Evolutionary conservation across 2,888 invertebrate species (phyloP).

Genomic region (Philereme vetulata): DNA sequence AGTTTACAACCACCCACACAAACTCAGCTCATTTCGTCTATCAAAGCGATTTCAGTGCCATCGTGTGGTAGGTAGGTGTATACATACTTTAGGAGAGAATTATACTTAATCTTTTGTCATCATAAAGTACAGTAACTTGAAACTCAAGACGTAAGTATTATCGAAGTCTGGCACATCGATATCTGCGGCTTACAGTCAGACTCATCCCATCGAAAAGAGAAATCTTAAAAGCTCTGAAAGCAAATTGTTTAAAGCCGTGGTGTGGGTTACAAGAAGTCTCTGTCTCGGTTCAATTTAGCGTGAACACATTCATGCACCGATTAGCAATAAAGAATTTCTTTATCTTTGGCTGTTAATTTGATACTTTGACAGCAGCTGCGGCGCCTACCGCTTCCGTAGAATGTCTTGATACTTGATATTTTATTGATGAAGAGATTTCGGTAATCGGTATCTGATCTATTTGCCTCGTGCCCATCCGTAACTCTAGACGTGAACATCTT

Average conservation of each 20-base stretch:
- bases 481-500: slow-evolving; percentile 62
- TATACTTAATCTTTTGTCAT: no score
- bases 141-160: no score
- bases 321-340: slow-evolving; percentile 71
- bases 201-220: slow-evolving; percentile 42
- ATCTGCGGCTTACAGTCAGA: slow-evolving; percentile 19
- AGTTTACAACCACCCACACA: no score
- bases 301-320: slow-evolving; percentile 67
- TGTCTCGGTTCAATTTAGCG: slow-evolving; percentile 77
- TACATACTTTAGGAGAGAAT: no score
- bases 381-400: slow-evolving; percentile 79
- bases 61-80: no score
- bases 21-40: no score
- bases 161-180: not conserved
- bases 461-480: slow-evolving; percentile 77
- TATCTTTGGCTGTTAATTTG: slow-evolving; percentile 68
- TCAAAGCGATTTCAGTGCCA: no score
- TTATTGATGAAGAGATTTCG: slow-evolving; percentile 75
- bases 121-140: no score
- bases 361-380: slow-evolving; percentile 72
- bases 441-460: slow-evolving; percentile 62
- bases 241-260: slow-evolving; percentile 63
- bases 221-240: slow-evolving; percentile 57
- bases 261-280: slow-evolving; percentile 64
- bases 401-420: slow-evolving; percentile 73